Conservation (phyloP, 2,888 invertebrate genomes). For the Cabera pusaria region DNA sequence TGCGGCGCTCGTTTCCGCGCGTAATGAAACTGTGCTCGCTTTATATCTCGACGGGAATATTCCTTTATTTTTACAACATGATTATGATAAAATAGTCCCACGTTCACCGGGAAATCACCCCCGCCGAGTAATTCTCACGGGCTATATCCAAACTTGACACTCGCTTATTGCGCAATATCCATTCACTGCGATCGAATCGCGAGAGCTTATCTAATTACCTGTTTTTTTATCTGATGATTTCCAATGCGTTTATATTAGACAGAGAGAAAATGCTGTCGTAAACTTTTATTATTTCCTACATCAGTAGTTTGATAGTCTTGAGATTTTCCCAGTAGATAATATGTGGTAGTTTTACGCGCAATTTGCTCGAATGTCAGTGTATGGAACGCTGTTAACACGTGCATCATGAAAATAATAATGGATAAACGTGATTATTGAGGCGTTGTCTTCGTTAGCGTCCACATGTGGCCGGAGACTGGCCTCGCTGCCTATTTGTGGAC, state of each 20-base stretch:
- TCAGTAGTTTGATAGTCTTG: slow-evolving; percentile 1
- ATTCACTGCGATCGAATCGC: slow-evolving; percentile 11
- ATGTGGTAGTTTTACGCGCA: slow-evolving; percentile 2
- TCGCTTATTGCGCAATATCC: slow-evolving; percentile 18
- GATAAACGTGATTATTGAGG: slow-evolving; percentile 49
- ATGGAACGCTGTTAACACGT: slow-evolving; percentile 25
- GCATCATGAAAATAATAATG: slow-evolving; percentile 30
- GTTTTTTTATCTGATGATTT: slow-evolving; percentile 16
- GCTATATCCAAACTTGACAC: slow-evolving; percentile 27
- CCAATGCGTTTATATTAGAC: too few species aligned
- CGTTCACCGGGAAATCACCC: slow-evolving; percentile 28
- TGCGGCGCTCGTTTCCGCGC: slow-evolving; percentile 49
- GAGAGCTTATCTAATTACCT: slow-evolving; percentile 20
- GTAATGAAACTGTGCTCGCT: slow-evolving; percentile 49
- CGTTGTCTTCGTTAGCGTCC: slow-evolving; percentile 55
- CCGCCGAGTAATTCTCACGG: slow-evolving; percentile 14
- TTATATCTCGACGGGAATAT: slow-evolving; percentile 39
- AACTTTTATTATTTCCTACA: slow-evolving; percentile 15
- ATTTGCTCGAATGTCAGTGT: slow-evolving; percentile 7
- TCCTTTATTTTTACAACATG: slow-evolving; percentile 40
- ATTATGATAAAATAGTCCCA: slow-evolving; percentile 34
- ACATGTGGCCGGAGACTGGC: slow-evolving; percentile 48
- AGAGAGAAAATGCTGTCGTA: too few species aligned
- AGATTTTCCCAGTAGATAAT: slow-evolving; percentile 9
- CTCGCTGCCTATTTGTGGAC: slow-evolving; percentile 46